Base-by-base conservation (phyloP, 2,888 invertebrate genomes). In the Synanthedon vespiformis region DNA sequence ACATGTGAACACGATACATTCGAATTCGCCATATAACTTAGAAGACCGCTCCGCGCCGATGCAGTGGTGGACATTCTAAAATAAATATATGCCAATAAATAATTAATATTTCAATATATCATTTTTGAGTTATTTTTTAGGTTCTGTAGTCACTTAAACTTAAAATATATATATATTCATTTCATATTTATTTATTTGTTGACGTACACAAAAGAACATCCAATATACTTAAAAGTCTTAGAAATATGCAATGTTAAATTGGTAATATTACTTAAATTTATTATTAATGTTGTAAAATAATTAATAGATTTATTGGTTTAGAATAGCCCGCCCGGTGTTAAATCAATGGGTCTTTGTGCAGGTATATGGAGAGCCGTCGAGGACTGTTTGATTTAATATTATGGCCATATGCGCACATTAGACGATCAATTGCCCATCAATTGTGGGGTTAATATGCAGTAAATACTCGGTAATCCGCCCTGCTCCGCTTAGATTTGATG, bases 341-440 rank as follows among this genome's bases (percentile, higher is more conserved):
- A 85, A 85, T 85, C 85, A 85, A 73, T 64, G 60, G 77, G 80
- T 74, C 78, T 80, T 82, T 84, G 81, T 80, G 56, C 80, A 82
- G 81, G 81, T 80, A 75, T 56, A 57, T 58, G 62, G 67, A 72
- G 69, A 61, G 66, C 66, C 64, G 64, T 61, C 61, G 63, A 58
- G 60, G n/a, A 70, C 73, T 62, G 72, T 71, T 75, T 84, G 85
- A 86, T 85, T 84, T 85, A 85, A 85, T 83, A 81, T 84, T 79
- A 86, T 85, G 77, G 82, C 68, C 72, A 65, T 61, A 67, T 69
- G 72, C 69, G 71, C 67, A 72, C 80, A 85, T 84, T 83, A 83
- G 77, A 74, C 81, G 79, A 81, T 80, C 84, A 81, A 80, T 83
- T 80, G 81, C 58, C 78, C 79, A 82, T 82, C 80, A 81, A 84